Base-by-base conservation (phyloP, 2,888 invertebrate species). In the Caenorhabditis wallacei region DNA sequence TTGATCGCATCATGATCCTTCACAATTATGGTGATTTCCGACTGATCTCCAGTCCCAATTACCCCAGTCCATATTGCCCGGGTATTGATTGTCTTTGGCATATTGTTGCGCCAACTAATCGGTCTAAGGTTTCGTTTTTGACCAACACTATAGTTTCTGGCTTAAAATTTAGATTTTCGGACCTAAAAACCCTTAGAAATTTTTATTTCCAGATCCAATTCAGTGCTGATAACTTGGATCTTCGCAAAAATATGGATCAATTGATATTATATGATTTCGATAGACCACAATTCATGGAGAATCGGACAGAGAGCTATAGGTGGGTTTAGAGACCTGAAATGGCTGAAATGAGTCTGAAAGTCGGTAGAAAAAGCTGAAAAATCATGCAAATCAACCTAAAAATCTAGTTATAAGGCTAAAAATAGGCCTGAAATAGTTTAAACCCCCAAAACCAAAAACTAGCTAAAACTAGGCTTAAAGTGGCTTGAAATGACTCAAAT, bases 221-320 rank as follows among this genome's bases (percentile, higher is more conserved):
- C 72, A 78, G 70, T 40, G 74, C 85, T 0, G 86, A 86, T 18
- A 86, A 86, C 24, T 40, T 86, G 68, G 86, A 86, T 74, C 30
- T 86, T 2, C 79, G 86, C 11, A 76, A 83, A n/a, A 51, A 71
- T 8, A 30, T 76, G 11, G 86, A 86, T 40, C 54, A 59, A 18
- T 78, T 86, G 11, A 54, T 76, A 18, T 82, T 86, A 35, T 85
- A 82, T 26, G 85, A 86, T 56, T 54, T 48, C n/a, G 8, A 20
- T 24, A 43, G 1, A 1, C 22, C 56, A 63, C 16, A 56, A 51
- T 22, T 81, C 66, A n/a, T 53, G 37, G 76, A 66, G 35, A 82
- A 80, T 56, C 74, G 35, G 8, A 66, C 63, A 0, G 74, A 61
- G 16, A 78, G 48, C 51, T n/a, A 56, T 7, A 54, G 57, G 83